Evolutionary conservation across 2,888 invertebrate species (phyloP).

Genomic region (Spodoptera littoralis): DNA sequence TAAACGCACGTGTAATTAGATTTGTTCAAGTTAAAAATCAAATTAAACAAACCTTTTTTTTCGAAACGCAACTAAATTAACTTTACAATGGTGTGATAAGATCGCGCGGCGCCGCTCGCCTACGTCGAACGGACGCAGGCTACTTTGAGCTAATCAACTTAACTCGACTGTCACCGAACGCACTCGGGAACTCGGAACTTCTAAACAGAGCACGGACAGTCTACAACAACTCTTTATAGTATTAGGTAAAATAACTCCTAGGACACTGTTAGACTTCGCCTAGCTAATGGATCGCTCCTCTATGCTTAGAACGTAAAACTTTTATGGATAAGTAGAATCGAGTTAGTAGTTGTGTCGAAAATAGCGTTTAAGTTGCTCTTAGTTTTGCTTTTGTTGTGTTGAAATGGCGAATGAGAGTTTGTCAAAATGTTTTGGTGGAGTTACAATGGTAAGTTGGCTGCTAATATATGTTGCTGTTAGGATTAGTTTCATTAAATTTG

Average conservation of each 20-base stretch:
- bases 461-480: conserved; percentile 24
- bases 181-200: conserved; percentile 79
- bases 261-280: conserved; percentile 80
- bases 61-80: conserved; percentile 69
- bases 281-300: conserved; percentile 83
- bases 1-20: conserved; percentile 59
- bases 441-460: conserved; percentile 42
- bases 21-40: conserved; percentile 63
- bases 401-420: conserved; percentile 62
- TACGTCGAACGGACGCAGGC: conserved; percentile 68
- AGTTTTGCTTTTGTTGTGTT: conserved; percentile 68
- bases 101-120: conserved; percentile 68
- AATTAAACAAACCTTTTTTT: conserved; percentile 62
- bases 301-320: conserved; percentile 83
- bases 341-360: conserved; percentile 80
- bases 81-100: conserved; percentile 72
- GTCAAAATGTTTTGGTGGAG: conserved; percentile 50
- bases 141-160: conserved; percentile 78
- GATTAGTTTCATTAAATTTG: conserved; percentile 2
- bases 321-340: conserved; percentile 83
- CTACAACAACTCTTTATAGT: conserved; percentile 82
- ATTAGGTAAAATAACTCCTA: conserved; percentile 83
- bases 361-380: conserved; percentile 76
- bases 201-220: conserved; percentile 72
- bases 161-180: conserved; percentile 69